phyloP scores from a whole-genome alignment of 2,888 invertebrate species.

The Cheilosia vulpina region DNA sequence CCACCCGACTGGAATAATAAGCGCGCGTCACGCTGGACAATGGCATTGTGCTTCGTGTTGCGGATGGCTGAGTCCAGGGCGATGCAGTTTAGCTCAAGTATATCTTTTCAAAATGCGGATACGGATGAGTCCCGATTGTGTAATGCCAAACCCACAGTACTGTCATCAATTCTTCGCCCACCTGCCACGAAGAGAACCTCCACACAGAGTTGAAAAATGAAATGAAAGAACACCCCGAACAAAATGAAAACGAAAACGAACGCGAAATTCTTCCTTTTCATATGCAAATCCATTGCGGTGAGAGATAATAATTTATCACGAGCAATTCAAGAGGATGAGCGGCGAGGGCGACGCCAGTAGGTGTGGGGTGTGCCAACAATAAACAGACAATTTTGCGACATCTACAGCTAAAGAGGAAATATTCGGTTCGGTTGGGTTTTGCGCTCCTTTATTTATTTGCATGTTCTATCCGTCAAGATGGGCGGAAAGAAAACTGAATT shows the following conservation, averaged over 20 bases:
- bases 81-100: slow-evolving; percentile 23
- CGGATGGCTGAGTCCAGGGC: slow-evolving; percentile 33
- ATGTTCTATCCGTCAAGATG: slow-evolving; percentile 12
- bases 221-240: neutral
- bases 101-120: slow-evolving; percentile 21
- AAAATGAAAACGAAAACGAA: neutral
- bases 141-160: slow-evolving; percentile 19
- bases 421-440: slow-evolving; percentile 19
- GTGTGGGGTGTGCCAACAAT: slow-evolving; percentile 48
- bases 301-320: slow-evolving; percentile 59
- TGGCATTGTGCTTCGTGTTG: slow-evolving; percentile 29
- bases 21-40: slow-evolving; percentile 57
- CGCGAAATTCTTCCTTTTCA: slow-evolving; percentile 46
- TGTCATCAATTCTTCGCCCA: slow-evolving; percentile 50
- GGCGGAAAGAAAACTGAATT: neutral
- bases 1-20: slow-evolving; percentile 59
- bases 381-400: slow-evolving; percentile 54
- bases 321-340: slow-evolving; percentile 40
- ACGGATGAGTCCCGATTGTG: slow-evolving; percentile 45
- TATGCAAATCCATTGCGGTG: slow-evolving; percentile 50
- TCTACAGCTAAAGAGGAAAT: slow-evolving; percentile 48
- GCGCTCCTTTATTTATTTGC: slow-evolving; percentile 29
- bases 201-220: slow-evolving; percentile 3
- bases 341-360: neutral
- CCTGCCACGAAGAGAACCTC: slow-evolving; percentile 27